These are phyloP conservation scores for Acanthisitta chloris DNA, from an alignment of 2,113 vertebrate genomes.

Conservation along the genomic window DNA sequence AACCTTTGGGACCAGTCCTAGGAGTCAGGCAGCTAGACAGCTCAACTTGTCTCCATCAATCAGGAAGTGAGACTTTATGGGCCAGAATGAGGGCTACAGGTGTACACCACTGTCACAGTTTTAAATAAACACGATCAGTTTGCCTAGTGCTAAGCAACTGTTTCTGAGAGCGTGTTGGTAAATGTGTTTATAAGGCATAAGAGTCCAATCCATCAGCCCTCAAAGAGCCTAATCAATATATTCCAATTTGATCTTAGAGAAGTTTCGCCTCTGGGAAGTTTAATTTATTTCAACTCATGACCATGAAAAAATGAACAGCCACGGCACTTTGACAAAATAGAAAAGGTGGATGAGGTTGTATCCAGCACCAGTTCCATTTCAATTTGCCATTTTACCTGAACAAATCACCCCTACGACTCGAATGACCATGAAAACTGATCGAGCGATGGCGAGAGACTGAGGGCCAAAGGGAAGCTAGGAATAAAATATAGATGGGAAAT, in stretches of 20 bases:
- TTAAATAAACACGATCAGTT: constrained; percentile 73
- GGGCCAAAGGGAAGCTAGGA: neutral
- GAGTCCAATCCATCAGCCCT: constrained; percentile 75
- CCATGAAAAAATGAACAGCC: constrained; percentile 73
- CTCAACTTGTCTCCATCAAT: constrained; percentile 70
- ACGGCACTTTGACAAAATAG: constrained; percentile 70
- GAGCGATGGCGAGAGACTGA: neutral
- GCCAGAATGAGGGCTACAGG: constrained; percentile 45
- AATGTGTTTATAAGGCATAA: constrained; percentile 79
- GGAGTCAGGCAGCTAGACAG: constrained; percentile 52
- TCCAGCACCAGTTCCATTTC: constrained; percentile 60
- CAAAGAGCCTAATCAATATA: constrained; percentile 81
- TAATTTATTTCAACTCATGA: constrained; percentile 79
- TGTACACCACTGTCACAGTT: constrained; percentile 53
- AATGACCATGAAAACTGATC: constrained; percentile 67
- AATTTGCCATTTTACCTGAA: constrained; percentile 75
- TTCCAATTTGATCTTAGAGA: constrained; percentile 77
- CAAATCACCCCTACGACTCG: constrained; percentile 61
- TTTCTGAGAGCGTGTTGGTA: constrained; percentile 71
- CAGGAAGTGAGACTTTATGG: constrained; percentile 50
- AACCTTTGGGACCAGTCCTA: constrained; percentile 62
- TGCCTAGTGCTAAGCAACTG: constrained; percentile 69
- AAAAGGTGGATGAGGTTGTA: constrained; percentile 53
- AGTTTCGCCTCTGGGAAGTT: constrained; percentile 75
- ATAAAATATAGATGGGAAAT: neutral